A percentile compares a stretch with the other conserved stretches of the same genome.
Conservation (phyloP, 1,140 invertebrate genomes). For the Tetramorium parvispinum region DNA sequence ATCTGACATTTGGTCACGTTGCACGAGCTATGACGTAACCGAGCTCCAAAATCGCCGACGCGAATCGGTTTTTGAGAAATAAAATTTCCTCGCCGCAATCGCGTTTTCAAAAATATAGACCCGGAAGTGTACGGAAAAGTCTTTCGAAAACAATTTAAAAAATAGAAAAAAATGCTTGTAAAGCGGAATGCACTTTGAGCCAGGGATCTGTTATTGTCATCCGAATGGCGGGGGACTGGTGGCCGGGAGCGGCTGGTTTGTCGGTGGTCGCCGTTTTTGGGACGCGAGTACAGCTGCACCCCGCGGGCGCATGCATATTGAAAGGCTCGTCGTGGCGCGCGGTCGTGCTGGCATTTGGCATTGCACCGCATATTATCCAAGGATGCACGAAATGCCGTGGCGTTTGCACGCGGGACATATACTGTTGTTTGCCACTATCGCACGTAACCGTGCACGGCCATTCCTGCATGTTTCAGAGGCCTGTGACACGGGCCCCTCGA, state of each 20-base stretch:
- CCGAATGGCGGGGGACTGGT: background rate
- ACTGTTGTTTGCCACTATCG: constrained; percentile 65
- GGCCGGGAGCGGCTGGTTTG: constrained; percentile 22
- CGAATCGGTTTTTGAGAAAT: background rate
- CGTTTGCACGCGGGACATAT: constrained; percentile 80
- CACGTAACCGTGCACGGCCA: constrained; percentile 57
- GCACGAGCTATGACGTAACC: background rate
- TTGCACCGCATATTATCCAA: constrained; percentile 84
- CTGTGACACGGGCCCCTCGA: constrained; percentile 50
- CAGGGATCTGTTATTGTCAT: constrained; percentile 36
- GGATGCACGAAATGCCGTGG: constrained; percentile 81
- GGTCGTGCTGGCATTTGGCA: constrained; percentile 83
- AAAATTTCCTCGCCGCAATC: constrained; percentile 19
- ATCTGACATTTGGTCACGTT: background rate
- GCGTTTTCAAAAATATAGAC: constrained; percentile 35
- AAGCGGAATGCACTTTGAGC: constrained; percentile 24
- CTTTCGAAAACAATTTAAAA: background rate
- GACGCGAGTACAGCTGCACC: constrained; percentile 61
- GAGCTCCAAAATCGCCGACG: background rate
- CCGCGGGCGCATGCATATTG: constrained; percentile 67
- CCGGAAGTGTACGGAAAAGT: background rate
- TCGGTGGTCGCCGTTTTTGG: constrained; percentile 57
- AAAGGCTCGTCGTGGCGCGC: constrained; percentile 61
- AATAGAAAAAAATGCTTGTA: background rate
- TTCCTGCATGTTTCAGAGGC: constrained; percentile 70